These are phyloP conservation scores for Darwinula stevensoni DNA, from an alignment of 2,888 invertebrate genomes.

Conservation along the genomic window DNA sequence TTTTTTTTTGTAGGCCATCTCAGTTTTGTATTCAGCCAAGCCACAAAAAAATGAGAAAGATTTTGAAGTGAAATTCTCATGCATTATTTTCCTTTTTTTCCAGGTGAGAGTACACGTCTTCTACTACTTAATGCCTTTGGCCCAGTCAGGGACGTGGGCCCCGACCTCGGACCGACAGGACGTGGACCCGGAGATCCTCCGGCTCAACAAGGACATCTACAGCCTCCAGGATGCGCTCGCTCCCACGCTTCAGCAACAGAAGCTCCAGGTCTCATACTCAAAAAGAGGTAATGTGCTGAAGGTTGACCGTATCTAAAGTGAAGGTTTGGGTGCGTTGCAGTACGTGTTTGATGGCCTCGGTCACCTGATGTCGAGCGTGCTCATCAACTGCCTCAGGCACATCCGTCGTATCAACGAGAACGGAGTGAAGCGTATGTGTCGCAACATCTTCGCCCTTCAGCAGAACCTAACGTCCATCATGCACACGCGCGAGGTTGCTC, in stretches of 20 bases:
- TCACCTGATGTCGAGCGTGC: slow-evolving; percentile 40
- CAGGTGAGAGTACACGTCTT: slow-evolving; percentile 76
- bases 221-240: slow-evolving; percentile 45
- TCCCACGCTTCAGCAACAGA: slow-evolving; percentile 39
- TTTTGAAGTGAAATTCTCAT: no score
- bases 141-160: slow-evolving; percentile 17
- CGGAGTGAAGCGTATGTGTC: slow-evolving; percentile 51
- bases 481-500: slow-evolving; percentile 41
- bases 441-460: slow-evolving; percentile 54
- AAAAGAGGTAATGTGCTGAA: not conserved
- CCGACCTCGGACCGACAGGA: slow-evolving; percentile 22
- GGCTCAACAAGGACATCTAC: slow-evolving; percentile 42
- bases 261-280: slow-evolving; percentile 33
- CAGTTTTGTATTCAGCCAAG: no score
- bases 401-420: slow-evolving; percentile 48
- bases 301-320: not conserved
- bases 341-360: slow-evolving; percentile 75
- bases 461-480: slow-evolving; percentile 50
- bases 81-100: slow-evolving; percentile 16
- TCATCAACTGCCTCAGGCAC: slow-evolving; percentile 48
- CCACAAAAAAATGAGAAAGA: no score
- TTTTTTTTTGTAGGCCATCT: no score
- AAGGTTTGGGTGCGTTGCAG: slow-evolving; percentile 20
- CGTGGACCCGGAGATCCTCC: slow-evolving; percentile 39
- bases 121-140: slow-evolving; percentile 44